Conservation (phyloP, 2,797 vertebrate species). For the Phrynocephalus guinanensis region DNA sequence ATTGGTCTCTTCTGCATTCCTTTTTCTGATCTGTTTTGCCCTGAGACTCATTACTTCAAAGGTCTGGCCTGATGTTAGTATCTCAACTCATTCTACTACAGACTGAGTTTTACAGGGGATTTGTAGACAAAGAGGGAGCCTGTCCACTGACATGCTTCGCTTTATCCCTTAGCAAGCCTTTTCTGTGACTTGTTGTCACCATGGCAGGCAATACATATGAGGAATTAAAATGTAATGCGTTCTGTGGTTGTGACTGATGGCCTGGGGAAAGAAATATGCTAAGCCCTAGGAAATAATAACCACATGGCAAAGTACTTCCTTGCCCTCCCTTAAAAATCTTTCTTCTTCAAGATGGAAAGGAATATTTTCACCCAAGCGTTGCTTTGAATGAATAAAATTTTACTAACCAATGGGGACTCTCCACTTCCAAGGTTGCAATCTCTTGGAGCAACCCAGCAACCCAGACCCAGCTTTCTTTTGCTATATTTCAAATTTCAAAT, state of each 20-base stretch:
- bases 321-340: conserved; percentile 39
- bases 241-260: conserved; percentile 80
- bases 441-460: conserved; percentile 56
- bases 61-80: no score
- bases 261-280: not conserved
- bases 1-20: no score
- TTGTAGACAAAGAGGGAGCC: conserved; percentile 58
- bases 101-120: conserved; percentile 44
- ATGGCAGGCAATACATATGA: conserved; percentile 75
- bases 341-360: conserved; percentile 65
- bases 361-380: conserved; percentile 65
- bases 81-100: conserved; percentile 37
- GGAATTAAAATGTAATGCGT: conserved; percentile 78
- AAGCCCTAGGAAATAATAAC: conserved; percentile 72
- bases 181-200: conserved; percentile 71
- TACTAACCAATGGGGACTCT: conserved; percentile 68
- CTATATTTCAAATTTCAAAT: conserved; percentile 58
- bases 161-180: conserved; percentile 56
- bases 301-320: conserved; percentile 57
- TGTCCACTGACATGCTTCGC: conserved; percentile 57
- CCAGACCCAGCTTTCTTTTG: conserved; percentile 57
- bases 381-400: conserved; percentile 78
- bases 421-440: conserved; percentile 46
- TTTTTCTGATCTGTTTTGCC: no score
- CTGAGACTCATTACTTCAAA: no score